Conservation (phyloP, 2,113 vertebrate species). For the Podilymbus podiceps region DNA sequence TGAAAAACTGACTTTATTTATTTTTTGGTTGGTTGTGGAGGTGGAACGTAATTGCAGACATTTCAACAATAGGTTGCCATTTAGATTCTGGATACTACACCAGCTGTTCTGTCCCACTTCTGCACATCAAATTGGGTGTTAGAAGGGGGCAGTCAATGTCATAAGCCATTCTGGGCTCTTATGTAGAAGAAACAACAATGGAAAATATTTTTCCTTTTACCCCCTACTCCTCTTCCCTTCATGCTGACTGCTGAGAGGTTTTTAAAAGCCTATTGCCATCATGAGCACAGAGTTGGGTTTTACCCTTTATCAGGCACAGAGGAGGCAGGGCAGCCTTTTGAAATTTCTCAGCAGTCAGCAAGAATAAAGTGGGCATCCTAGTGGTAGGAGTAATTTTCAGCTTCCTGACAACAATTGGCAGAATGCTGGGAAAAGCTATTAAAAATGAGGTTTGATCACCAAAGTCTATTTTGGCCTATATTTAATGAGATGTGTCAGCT, state of each 20-base stretch:
- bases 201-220: constrained; percentile 41
- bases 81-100: neutral
- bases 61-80: neutral
- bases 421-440: constrained; percentile 67
- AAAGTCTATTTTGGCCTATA: constrained; percentile 60
- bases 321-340: constrained; percentile 56
- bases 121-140: neutral
- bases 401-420: constrained; percentile 69
- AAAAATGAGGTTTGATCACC: constrained; percentile 65
- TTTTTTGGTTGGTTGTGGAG: neutral
- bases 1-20: neutral
- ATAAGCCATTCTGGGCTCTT: neutral
- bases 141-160: constrained; percentile 27
- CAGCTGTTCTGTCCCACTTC: neutral
- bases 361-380: constrained; percentile 65
- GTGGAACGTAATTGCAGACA: neutral
- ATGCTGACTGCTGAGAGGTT: constrained; percentile 38
- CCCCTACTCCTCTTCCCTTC: constrained; percentile 7
- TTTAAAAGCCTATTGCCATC: constrained; percentile 41
- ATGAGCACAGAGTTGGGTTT: constrained; percentile 25
- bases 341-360: constrained; percentile 64
- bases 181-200: constrained; percentile 1
- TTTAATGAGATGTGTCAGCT: constrained; percentile 67
- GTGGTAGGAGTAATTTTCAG: constrained; percentile 64
- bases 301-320: constrained; percentile 48